phyloP scores from a whole-genome alignment of 2,888 invertebrate species.

The Schrankia costaestrigalis region DNA sequence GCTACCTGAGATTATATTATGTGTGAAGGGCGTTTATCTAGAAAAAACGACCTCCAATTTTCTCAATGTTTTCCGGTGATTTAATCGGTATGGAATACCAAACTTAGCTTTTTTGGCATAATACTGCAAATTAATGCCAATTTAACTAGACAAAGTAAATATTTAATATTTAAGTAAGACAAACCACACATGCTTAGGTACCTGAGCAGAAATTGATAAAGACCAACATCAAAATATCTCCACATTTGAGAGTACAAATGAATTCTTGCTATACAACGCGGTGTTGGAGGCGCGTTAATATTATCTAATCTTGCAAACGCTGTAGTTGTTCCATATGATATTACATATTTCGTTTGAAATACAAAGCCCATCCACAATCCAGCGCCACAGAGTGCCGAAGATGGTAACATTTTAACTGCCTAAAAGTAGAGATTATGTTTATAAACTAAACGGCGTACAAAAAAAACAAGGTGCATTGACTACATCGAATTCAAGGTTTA shows the following conservation, averaged over 20 bases:
- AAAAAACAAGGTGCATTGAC: too few relatives aligned
- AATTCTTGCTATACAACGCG: slow-evolving; percentile 94
- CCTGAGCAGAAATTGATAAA: slow-evolving; percentile 93
- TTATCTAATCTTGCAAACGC: slow-evolving; percentile 84
- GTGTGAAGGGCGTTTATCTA: too few relatives aligned
- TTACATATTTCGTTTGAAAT: slow-evolving; percentile 95
- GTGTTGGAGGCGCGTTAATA: slow-evolving; percentile 87
- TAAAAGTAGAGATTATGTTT: slow-evolving; percentile 50
- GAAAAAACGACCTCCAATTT: too few relatives aligned
- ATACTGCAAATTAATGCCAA: too few relatives aligned
- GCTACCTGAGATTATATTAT: too few relatives aligned
- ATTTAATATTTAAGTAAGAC: background rate
- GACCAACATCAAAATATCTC: slow-evolving; percentile 96
- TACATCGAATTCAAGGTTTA: too few relatives aligned
- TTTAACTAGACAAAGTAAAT: too few relatives aligned
- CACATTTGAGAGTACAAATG: slow-evolving; percentile 98
- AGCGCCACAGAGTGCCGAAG: slow-evolving; percentile 90
- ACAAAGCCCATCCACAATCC: slow-evolving; percentile 95
- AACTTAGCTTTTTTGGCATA: too few relatives aligned
- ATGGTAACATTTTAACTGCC: slow-evolving; percentile 81
- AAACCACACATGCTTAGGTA: too few relatives aligned
- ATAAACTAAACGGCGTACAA: too few relatives aligned
- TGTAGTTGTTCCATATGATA: slow-evolving; percentile 91
- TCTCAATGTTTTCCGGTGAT: too few relatives aligned
- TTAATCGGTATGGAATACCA: too few relatives aligned